Evolutionary conservation across 1,140 invertebrate genomes (phyloP).

Genomic region (Olivierus martensii): DNA sequence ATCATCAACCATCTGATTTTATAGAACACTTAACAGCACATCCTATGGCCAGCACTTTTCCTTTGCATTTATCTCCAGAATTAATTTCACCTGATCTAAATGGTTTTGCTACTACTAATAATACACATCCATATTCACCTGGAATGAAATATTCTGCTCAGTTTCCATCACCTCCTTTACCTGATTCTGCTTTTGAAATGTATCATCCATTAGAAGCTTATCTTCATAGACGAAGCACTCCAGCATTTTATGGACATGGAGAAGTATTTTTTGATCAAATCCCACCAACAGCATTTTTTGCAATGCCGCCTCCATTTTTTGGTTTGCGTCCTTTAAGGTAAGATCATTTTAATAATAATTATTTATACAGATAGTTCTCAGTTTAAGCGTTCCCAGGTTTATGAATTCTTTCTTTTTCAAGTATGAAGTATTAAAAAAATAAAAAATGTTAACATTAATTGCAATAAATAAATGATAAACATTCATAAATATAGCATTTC

Average conservation of each 20-base stretch:
- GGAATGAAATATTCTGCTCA: conserved; percentile 12
- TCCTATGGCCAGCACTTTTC: conserved; percentile 7
- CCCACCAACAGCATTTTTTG: conserved; percentile 12
- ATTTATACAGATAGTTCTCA: neutral
- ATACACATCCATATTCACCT: neutral
- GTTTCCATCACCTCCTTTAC: conserved; percentile 3
- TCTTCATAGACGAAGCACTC: conserved; percentile 3
- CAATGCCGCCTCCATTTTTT: conserved; percentile 10
- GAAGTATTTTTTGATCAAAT: conserved; percentile 11
- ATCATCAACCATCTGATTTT: conserved; percentile 4
- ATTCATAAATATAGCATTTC: too few species aligned
- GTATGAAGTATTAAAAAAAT: too few species aligned
- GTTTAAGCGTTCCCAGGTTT: too few species aligned
- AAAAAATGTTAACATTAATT: too few species aligned
- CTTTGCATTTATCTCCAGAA: conserved; percentile 10
- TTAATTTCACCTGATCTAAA: conserved; percentile 6
- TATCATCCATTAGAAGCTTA: conserved; percentile 13
- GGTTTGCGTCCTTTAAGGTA: conserved; percentile 14
- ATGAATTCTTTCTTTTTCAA: too few species aligned
- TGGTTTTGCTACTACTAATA: neutral
- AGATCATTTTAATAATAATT: neutral
- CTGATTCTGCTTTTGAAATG: conserved; percentile 12
- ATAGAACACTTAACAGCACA: conserved; percentile 9
- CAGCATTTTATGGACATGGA: conserved; percentile 8
- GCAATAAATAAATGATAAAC: too few species aligned